Evolutionary conservation across 2,888 invertebrate genomes (phyloP).

Genomic region (Scaptomyza flava): DNA sequence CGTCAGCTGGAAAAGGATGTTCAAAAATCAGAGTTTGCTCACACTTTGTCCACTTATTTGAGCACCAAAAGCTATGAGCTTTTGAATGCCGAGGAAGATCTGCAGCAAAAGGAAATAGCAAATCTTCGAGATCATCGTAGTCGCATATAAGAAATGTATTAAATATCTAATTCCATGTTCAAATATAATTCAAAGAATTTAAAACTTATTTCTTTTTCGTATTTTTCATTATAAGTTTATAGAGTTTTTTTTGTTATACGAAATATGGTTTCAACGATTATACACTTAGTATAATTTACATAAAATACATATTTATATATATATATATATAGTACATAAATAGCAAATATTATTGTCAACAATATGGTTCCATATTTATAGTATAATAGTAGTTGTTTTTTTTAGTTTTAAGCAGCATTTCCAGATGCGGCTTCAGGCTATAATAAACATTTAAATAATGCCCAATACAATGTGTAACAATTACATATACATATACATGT

Average conservation of each 20-base stretch:
- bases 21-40: conserved; percentile 34
- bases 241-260: conserved; percentile 35
- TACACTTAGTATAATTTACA: conserved; percentile 42
- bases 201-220: background rate
- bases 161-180: background rate
- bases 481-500: conserved; percentile 28
- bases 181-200: background rate
- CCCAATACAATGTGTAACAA: conserved; percentile 65
- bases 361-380: conserved; percentile 51
- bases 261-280: conserved; percentile 45
- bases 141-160: conserved; percentile 10
- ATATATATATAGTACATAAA: conserved; percentile 50
- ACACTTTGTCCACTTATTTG: conserved; percentile 57
- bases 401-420: conserved; percentile 26
- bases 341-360: conserved; percentile 79
- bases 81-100: conserved; percentile 38
- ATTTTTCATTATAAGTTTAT: conserved; percentile 36
- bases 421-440: conserved; percentile 58
- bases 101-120: conserved; percentile 50
- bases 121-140: conserved; percentile 40
- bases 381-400: conserved; percentile 39
- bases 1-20: conserved; percentile 54
- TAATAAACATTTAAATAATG: conserved; percentile 30
- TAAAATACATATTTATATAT: conserved; percentile 46
- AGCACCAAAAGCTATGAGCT: conserved; percentile 67